Percentiles rank a stretch among this genome's conserved stretches.
Conservation (phyloP, 2,888 invertebrate genomes). For the Rapana venosa region DNA sequence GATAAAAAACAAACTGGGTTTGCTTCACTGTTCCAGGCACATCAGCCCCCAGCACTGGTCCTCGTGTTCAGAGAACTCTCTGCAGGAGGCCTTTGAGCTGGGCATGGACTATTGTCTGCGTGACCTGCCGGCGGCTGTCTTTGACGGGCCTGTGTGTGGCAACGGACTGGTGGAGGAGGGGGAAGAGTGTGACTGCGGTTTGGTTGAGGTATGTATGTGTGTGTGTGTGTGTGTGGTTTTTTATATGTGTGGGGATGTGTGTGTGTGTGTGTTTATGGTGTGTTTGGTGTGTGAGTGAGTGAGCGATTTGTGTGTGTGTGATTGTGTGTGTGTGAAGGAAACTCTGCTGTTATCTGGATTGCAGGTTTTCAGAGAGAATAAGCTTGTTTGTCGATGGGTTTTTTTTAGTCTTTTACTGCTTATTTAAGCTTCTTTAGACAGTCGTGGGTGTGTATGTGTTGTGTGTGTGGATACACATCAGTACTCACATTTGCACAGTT, state of each 20-base stretch:
- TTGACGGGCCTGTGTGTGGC: constrained; percentile 89
- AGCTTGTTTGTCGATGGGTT: no score
- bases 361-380: no score
- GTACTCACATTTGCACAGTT: neutral
- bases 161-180: constrained; percentile 98
- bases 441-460: no score
- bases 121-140: constrained; percentile 86
- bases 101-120: constrained; percentile 97
- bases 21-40: constrained; percentile 71
- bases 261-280: neutral
- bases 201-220: constrained; percentile 75
- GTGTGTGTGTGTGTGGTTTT: neutral
- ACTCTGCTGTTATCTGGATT: no score
- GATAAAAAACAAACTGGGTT: no score
- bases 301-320: neutral
- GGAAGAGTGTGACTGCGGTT: constrained; percentile 96
- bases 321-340: neutral
- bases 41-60: constrained; percentile 92
- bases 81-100: constrained; percentile 93
- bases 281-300: neutral
- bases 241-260: neutral
- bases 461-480: neutral
- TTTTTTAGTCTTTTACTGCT: no score
- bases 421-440: no score
- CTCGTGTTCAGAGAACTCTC: constrained; percentile 92